Evolutionary conservation across 2,888 invertebrate genomes (phyloP), one percentile per base, ranked within the genome.

Genomic region (Disparrhopalites patrizii): DNA sequence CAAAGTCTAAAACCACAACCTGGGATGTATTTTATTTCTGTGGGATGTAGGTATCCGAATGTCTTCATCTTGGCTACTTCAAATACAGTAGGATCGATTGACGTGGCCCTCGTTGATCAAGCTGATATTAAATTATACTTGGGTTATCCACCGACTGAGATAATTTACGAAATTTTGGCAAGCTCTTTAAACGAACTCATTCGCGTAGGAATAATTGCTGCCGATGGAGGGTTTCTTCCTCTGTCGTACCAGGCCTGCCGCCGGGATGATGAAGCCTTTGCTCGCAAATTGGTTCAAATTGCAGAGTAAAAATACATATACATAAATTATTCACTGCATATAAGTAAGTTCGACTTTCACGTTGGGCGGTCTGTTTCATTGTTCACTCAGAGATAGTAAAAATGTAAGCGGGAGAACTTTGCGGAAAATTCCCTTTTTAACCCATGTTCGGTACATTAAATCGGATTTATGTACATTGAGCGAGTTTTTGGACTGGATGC

Each of bases 51-150:
- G 65, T 86, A 86, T 78, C 87, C 91, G 0, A 99, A 99, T 81
- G 95, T 93, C 28, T 82, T 99, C 30, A 89, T 98, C 71, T 81
- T 99, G 62, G 91, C 97, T 10, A 99, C 98, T 1, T 97, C 96
- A 3, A 99, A 99, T 81, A 85, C 99, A 75, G 92, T 95, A 0
- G 88, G 88, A 66, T 90, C 93, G 18, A 93, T 99, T 74, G 98
- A 99, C 81, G 79, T 90, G 47, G 98, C 99, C 1, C 97, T 99
- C 81, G 85, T 97, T 8, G 98, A 99, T 81, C 85, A 98, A 70
- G 95, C 95, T 3, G 98, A 99, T 80, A 87, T 99, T 65, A 92
- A 91, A 78, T 89, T 93, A 76, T 90, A 85, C 77, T 89, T 98
- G 72, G 94, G 92, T 0, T 83, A 87, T 62, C 98, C 98, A 0